Percentiles rank a stretch among this genome's conserved stretches.
These are phyloP conservation scores for Heliconius charithonia DNA, from an alignment of 2,888 invertebrate genomes.

Conservation along the genomic window DNA sequence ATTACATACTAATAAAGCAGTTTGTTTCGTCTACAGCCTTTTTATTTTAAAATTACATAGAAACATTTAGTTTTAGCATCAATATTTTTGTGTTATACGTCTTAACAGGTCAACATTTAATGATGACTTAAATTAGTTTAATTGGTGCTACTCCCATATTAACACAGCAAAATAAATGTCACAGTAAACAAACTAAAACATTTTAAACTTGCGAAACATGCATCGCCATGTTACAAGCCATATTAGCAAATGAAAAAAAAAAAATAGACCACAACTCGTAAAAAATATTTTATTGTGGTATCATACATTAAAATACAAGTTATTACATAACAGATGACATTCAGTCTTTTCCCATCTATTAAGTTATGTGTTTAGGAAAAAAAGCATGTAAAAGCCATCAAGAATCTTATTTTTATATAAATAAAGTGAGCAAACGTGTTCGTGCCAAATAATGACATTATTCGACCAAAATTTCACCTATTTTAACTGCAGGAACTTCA, in stretches of 20 bases:
- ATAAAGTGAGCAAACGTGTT: constrained; percentile 64
- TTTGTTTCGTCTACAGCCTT: constrained; percentile 47
- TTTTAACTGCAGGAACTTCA: constrained; percentile 92
- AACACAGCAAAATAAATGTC: background rate
- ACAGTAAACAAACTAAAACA: background rate
- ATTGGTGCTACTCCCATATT: background rate
- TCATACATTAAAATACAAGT: constrained; percentile 15
- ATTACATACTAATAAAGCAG: constrained; percentile 52
- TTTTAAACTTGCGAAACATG: background rate
- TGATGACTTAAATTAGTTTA: background rate
- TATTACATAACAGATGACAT: constrained; percentile 32
- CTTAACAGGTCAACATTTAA: background rate
- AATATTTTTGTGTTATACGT: background rate
- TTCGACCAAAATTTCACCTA: constrained; percentile 48
- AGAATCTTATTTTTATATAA: constrained; percentile 47
- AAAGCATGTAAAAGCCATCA: constrained; percentile 37
- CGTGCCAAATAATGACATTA: constrained; percentile 39
- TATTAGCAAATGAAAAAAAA: background rate
- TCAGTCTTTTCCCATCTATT: constrained; percentile 39
- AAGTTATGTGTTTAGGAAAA: constrained; percentile 16
- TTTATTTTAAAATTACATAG: constrained; percentile 3
- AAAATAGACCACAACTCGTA: constrained; percentile 5
- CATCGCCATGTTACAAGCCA: background rate
- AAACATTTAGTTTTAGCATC: background rate
- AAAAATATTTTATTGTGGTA: constrained; percentile 32